phyloP scores from a whole-genome alignment of 1,140 invertebrate genomes.

The Drosophila punjabiensis region DNA sequence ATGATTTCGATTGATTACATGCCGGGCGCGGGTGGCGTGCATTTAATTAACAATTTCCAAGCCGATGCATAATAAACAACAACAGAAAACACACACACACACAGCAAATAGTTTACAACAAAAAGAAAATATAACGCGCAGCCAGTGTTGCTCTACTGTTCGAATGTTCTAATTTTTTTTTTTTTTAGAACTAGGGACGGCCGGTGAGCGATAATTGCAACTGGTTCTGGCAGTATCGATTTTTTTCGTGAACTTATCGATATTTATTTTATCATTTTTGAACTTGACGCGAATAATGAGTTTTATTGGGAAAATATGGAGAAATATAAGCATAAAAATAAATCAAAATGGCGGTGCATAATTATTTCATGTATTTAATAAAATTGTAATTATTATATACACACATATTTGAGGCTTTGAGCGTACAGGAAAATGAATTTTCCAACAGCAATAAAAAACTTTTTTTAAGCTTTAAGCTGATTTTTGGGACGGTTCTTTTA shows the following conservation, averaged over 20 bases:
- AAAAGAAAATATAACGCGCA: slow-evolving; percentile 26
- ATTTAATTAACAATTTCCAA: slow-evolving; percentile 60
- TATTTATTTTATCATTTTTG: neutral
- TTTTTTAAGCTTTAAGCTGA: too few species aligned
- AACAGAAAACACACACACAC: slow-evolving; percentile 41
- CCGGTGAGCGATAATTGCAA: neutral
- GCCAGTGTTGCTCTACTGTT: slow-evolving; percentile 21
- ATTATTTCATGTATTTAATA: too few species aligned
- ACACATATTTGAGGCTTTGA: too few species aligned
- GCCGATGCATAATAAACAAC: slow-evolving; percentile 71
- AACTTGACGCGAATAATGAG: neutral
- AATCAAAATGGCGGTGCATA: neutral
- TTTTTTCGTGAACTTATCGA: neutral
- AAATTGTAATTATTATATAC: too few species aligned
- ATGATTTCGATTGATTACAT: slow-evolving; percentile 43
- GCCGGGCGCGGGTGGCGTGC: slow-evolving; percentile 35
- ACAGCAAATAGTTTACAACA: slow-evolving; percentile 66
- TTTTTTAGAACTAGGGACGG: slow-evolving; percentile 25
- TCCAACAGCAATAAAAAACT: too few species aligned
- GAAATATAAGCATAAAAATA: neutral
- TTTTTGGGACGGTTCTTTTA: too few species aligned
- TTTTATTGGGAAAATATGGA: neutral
- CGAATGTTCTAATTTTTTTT: slow-evolving; percentile 17
- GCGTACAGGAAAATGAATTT: too few species aligned
- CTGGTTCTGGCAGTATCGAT: neutral